Conservation (phyloP, 2,888 invertebrate genomes). For the Hyalella azteca region DNA sequence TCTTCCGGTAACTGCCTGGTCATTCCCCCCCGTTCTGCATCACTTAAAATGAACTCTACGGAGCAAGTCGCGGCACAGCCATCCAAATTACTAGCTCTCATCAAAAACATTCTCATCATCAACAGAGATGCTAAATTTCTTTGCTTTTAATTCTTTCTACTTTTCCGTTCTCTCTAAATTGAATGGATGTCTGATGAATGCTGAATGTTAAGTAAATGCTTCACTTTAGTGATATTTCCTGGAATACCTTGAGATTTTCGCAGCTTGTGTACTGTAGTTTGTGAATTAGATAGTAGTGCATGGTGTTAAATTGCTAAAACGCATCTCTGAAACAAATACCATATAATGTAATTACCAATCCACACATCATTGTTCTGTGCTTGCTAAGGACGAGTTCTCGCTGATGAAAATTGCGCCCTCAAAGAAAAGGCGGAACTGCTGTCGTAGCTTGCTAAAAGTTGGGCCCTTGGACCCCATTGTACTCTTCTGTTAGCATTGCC, state of each 20-base stretch:
- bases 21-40: constrained; percentile 20
- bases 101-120: background rate
- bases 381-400: background rate
- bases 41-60: background rate
- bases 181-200: constrained; percentile 18
- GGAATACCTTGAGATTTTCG: constrained; percentile 23
- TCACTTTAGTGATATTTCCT: constrained; percentile 23
- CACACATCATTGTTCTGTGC: constrained; percentile 30
- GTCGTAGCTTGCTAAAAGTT: background rate
- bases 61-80: background rate
- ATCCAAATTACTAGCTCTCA: constrained; percentile 18
- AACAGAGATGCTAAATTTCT: constrained; percentile 6
- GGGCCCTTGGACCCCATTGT: background rate
- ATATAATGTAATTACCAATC: constrained; percentile 25
- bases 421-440: background rate
- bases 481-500: constrained; percentile 30
- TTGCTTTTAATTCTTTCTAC: constrained; percentile 9
- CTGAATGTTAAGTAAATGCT: constrained; percentile 14
- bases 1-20: constrained; percentile 34
- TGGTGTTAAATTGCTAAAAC: constrained; percentile 30
- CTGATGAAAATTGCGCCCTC: background rate
- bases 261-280: constrained; percentile 34
- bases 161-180: constrained; percentile 23
- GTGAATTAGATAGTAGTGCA: constrained; percentile 36
- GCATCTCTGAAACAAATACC: constrained; percentile 20